Base-by-base conservation (phyloP, 1,140 invertebrate species). In the Papilio xuthus region DNA sequence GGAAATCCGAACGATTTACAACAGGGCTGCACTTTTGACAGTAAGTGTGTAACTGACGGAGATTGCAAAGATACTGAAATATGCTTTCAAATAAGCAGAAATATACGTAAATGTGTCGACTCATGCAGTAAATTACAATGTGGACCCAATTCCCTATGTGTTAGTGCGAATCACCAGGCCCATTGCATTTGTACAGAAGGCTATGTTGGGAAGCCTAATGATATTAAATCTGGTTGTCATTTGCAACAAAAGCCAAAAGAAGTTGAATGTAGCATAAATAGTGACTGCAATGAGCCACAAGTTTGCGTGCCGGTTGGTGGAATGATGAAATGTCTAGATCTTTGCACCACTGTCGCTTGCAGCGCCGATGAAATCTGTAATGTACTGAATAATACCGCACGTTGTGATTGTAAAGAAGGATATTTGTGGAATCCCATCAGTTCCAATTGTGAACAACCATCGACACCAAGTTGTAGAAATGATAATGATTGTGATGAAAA, bases 111-210 rank as follows among this genome's bases (percentile, higher is more conserved):
- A 89, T 98, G 97, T 91, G 96, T 98, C 1, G 97, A 98, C 86
- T 97, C 96, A 4, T 98, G 98, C 86, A 96, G 96, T 77, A 97
- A 97, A 92, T 94, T 97, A 12, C 97, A 98, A 85, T 98, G 98
- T 89, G 98, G 98, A 15, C 97, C 98, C 1, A 98, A 98, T 90
- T 97, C 98, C 4, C 90, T 98, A 1, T 99, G 98, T 87, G 95
- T 98, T 0, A 96, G 96, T 26, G 95, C 97, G 77, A 96, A 97
- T 85, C 97, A 98, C 90, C 95, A 96, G 56, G 97, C 97, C 1
- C 96, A 97, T 12, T 99, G 98, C 88, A 95, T 98, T 63, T 99
- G 98, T 89, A 93, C 96, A 28, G 96, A 97, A 79, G 97, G 97
- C 0, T 98, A 96, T 86, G 91, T 94, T 23, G 98, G 97, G 12